Evolutionary conservation across 2,888 invertebrate genomes (phyloP).

Genomic region (Julus scanicus): DNA sequence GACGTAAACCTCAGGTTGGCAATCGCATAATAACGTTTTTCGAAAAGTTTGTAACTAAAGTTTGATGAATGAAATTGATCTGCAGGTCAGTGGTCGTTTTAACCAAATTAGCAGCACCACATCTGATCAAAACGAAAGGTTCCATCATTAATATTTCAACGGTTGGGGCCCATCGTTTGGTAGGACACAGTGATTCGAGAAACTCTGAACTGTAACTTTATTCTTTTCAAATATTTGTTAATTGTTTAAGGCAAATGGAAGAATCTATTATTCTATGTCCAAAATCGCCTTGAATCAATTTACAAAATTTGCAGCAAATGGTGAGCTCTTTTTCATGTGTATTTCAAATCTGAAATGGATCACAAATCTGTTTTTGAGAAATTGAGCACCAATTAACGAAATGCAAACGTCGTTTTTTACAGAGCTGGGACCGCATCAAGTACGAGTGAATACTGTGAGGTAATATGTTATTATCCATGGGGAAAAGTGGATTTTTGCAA

Average conservation of each 20-base stretch:
- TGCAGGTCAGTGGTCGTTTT: constrained; percentile 44
- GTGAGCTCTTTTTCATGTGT: not conserved
- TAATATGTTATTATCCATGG: not conserved
- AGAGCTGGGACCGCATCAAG: constrained; percentile 50
- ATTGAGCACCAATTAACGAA: not conserved
- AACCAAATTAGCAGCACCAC: constrained; percentile 54
- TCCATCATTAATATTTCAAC: constrained; percentile 50
- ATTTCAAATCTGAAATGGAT: not conserved
- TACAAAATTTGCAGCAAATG: constrained; percentile 54
- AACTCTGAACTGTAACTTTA: not conserved
- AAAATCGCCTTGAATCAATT: constrained; percentile 51
- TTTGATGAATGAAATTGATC: not conserved
- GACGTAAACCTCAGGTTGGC: not conserved
- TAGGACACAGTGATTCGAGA: not conserved
- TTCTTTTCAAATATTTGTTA: not conserved
- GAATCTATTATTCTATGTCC: constrained; percentile 54
- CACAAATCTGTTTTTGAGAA: not conserved
- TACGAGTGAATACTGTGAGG: constrained; percentile 52
- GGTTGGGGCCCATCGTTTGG: constrained; percentile 46
- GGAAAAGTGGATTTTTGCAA: not conserved
- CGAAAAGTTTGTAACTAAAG: not conserved
- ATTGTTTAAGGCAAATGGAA: not conserved
- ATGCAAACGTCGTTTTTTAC: not conserved
- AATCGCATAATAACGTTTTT: not conserved
- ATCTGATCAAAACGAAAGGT: constrained; percentile 55